Conservation (phyloP, 1,140 invertebrate genomes). For the Drosophila repletoides region DNA sequence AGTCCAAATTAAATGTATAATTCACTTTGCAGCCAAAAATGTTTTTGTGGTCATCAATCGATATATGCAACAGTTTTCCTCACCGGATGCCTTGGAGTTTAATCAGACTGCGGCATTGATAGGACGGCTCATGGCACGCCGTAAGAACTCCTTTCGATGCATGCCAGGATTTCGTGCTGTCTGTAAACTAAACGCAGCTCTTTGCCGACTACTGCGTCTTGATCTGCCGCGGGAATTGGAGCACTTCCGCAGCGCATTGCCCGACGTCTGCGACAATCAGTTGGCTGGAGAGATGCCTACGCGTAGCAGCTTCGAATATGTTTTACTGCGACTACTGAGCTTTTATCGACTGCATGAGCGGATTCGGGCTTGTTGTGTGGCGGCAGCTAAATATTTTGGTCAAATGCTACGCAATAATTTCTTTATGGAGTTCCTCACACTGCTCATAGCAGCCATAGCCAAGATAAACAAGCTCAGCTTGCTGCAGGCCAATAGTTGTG, state of each 20-base stretch:
- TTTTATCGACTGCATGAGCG: conserved; percentile 56
- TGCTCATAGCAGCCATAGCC: conserved; percentile 68
- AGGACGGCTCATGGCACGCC: conserved; percentile 67
- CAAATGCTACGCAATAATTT: conserved; percentile 63
- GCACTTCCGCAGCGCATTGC: conserved; percentile 58
- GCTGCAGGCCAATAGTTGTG: conserved; percentile 43
- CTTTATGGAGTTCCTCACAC: conserved; percentile 60
- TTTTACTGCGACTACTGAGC: conserved; percentile 56
- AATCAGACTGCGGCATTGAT: conserved; percentile 65
- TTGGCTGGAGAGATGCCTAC: conserved; percentile 55
- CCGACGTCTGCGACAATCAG: conserved; percentile 55
- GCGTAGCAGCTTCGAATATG: conserved; percentile 58
- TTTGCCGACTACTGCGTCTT: conserved; percentile 66
- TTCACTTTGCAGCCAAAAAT: conserved; percentile 41
- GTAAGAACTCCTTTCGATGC: conserved; percentile 67
- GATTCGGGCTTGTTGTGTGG: conserved; percentile 63
- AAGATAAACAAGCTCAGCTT: conserved; percentile 60
- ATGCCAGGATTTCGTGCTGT: conserved; percentile 67
- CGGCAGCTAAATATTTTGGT: conserved; percentile 57
- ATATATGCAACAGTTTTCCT: conserved; percentile 46
- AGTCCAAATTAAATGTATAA: not conserved
- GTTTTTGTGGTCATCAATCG: conserved; percentile 56
- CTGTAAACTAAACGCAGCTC: conserved; percentile 63
- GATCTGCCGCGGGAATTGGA: conserved; percentile 59
- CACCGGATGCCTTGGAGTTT: conserved; percentile 40